Conservation (phyloP, 1,140 invertebrate genomes). For the Lutraria rhynchaena region DNA sequence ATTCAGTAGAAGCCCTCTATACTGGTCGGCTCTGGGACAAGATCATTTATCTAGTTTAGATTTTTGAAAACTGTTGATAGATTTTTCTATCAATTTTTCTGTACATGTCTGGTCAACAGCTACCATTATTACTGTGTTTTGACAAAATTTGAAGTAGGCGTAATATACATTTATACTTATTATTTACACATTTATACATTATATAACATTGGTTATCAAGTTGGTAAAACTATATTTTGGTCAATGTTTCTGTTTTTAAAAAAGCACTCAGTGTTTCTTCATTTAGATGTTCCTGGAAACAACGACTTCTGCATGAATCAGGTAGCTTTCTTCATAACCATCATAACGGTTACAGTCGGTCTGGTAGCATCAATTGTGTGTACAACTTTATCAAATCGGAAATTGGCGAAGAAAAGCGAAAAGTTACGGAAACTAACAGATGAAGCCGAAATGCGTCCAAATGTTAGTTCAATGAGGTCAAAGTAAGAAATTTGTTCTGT, state of each 20-base stretch:
- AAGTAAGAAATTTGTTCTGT: no score
- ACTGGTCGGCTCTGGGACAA: no score
- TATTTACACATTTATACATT: no score
- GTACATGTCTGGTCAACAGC: no score
- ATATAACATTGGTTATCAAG: neutral
- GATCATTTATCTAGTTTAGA: no score
- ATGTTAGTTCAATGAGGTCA: no score
- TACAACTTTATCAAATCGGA: conserved; percentile 10
- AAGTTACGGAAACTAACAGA: conserved; percentile 33
- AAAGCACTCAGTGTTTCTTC: neutral
- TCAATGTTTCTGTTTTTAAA: neutral
- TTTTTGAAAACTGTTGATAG: no score
- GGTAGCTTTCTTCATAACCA: conserved; percentile 6
- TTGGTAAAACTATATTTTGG: neutral
- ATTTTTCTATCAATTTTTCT: no score
- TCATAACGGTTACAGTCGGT: neutral
- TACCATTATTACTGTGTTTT: no score
- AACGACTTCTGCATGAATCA: conserved; percentile 20
- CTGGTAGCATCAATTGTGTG: conserved; percentile 12
- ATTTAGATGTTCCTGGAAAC: neutral
- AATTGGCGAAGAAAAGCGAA: conserved; percentile 24
- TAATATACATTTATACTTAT: no score
- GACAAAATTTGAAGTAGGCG: no score
- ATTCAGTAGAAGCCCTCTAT: no score
- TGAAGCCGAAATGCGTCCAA: conserved; percentile 27